These are phyloP conservation scores for Penaeus chinensis DNA, from an alignment of 1,140 invertebrate genomes.

Conservation along the genomic window DNA sequence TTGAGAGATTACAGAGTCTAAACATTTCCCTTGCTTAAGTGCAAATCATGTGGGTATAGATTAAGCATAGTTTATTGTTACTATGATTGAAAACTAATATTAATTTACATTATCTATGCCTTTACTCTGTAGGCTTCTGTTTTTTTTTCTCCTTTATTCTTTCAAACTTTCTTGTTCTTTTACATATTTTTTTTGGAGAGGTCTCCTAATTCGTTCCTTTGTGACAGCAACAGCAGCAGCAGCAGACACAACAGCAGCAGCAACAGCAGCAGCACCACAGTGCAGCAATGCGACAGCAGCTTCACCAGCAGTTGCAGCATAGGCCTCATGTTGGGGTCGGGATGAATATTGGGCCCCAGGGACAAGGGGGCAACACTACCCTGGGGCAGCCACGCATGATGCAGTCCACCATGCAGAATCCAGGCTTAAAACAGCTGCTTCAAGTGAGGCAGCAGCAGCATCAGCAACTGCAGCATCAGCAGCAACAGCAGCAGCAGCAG, in stretches of 20 bases:
- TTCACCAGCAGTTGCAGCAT: conserved; percentile 47
- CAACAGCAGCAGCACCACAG: conserved; percentile 35
- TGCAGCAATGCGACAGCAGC: conserved; percentile 29
- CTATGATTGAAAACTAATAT: no score
- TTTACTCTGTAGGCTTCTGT: no score
- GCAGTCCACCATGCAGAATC: conserved; percentile 37
- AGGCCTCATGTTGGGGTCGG: conserved; percentile 3
- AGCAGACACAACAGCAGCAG: conserved; percentile 25
- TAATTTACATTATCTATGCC: no score
- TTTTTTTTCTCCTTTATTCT: no score
- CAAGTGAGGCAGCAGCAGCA: conserved; percentile 52
- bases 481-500: conserved; percentile 46
- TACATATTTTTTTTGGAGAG: no score
- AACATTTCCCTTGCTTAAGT: no score
- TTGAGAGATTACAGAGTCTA: no score
- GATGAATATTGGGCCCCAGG: conserved; percentile 38
- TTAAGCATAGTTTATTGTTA: no score
- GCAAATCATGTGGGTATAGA: no score
- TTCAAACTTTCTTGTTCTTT: no score
- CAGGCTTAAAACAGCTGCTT: conserved; percentile 42
- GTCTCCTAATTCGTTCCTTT: no score
- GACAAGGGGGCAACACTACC: conserved; percentile 14
- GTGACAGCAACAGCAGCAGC: no score
- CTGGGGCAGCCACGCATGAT: conserved; percentile 48
- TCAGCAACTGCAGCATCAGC: conserved; percentile 41